Base-by-base conservation (phyloP, 2,888 invertebrate species). In the Tribolium freemani region DNA sequence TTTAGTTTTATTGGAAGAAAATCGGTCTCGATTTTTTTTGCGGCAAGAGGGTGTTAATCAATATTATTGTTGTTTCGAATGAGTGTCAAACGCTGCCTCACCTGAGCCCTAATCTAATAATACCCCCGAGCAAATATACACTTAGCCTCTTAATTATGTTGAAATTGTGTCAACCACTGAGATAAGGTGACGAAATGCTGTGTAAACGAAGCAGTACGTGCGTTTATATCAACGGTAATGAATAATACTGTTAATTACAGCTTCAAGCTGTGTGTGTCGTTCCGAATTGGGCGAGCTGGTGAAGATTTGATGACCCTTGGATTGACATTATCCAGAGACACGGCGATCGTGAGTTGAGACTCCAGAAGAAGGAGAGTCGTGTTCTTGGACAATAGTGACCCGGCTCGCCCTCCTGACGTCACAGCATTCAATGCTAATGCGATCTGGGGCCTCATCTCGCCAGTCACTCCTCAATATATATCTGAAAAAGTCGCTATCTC, bases 321-420 rank as follows among this genome's bases (percentile, higher is more conserved):
- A 73, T 73, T 73, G 73, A 73, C 70, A 73, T 73, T 73, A 66
- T 54, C 73, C 69, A 54, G 48, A 69, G 66, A 56, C 73, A 66
- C 64, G 67, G 46, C 54, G 56, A 61, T 70, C 73, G 73, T 73
- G 73, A 73, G 70, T 54, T 31, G 71, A 56, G 70, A 51, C 56
- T 53, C 58, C 31, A 54, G 63, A 74, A 73, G 72, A 76, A 81
- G 81, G 80, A 78, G 79, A 78, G 79, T 80, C 80, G 77, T 64
- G 73, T 75, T 72, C 80, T 83, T 81, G 84, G 84, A 84, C 85
- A 84, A 85, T 85, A 83, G 83, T 85, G 85, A 85, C 85, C 85
- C 79, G 85, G 82, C 85, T 85, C 85, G 84, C 85, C 85, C 82
- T 84, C 81, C 79, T 85, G 85, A 85, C 85, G 85, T 85, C 84